Evolutionary conservation across 2,888 invertebrate species (phyloP).

Genomic region (Spisula solida): DNA sequence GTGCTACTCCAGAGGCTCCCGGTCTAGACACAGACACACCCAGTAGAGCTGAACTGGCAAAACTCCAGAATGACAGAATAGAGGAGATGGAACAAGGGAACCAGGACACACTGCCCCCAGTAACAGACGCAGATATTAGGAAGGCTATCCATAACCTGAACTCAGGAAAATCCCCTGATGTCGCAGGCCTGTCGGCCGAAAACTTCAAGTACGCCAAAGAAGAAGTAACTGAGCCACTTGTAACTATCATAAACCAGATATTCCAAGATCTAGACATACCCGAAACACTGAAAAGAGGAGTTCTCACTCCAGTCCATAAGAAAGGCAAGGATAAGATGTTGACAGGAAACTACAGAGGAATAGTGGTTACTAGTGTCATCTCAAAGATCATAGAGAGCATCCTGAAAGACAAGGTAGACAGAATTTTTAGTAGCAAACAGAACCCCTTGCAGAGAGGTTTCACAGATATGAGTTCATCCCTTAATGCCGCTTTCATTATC

Average conservation of each 20-base stretch:
- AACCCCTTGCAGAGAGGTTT: conserved; percentile 25
- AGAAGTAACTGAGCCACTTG: neutral
- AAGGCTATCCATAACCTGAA: conserved; percentile 30
- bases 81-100: neutral
- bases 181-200: neutral
- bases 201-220: neutral
- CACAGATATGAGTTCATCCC: conserved; percentile 11
- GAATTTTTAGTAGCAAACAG: conserved; percentile 3
- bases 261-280: conserved; percentile 27
- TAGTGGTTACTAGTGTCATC: neutral
- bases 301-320: conserved; percentile 26
- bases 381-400: conserved; percentile 28
- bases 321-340: conserved; percentile 35
- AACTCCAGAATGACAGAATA: neutral
- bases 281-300: conserved; percentile 2
- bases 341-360: conserved; percentile 17
- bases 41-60: neutral
- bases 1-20: conserved; percentile 13
- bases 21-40: too few species aligned
- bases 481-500: too few species aligned
- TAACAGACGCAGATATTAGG: neutral
- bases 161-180: neutral
- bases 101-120: neutral
- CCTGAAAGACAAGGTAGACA: conserved; percentile 19
- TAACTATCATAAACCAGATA: conserved; percentile 19